Evolutionary conservation across 2,797 vertebrate species (phyloP).

Genomic region (Heterohyrax brucei): DNA sequence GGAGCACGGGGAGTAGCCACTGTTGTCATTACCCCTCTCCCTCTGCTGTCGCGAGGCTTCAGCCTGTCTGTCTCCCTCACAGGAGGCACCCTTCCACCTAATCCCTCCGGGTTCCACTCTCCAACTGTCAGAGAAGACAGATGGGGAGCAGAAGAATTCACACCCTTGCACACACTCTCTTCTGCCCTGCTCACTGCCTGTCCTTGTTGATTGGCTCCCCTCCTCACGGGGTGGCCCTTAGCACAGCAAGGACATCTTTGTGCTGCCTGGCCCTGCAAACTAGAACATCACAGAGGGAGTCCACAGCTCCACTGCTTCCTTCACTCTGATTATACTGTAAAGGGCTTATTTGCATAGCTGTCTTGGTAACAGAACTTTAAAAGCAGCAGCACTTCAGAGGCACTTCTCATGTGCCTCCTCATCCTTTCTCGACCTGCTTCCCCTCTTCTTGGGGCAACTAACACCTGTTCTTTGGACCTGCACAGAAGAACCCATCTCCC

Average conservation of each 20-base stretch:
- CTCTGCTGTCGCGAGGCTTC: slow-evolving; percentile 72
- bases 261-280: background rate
- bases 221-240: slow-evolving; percentile 60
- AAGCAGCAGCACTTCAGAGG: slow-evolving; percentile 25
- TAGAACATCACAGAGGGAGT: background rate
- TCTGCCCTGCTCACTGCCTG: slow-evolving; percentile 35
- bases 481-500: background rate
- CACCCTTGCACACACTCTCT: slow-evolving; percentile 18
- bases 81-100: slow-evolving; percentile 79
- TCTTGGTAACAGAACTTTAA: slow-evolving; percentile 64
- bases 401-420: background rate
- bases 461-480: slow-evolving; percentile 42
- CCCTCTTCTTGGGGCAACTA: background rate
- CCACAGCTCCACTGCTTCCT: background rate
- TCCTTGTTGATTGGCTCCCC: slow-evolving; percentile 71
- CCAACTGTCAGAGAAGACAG: slow-evolving; percentile 85
- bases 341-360: slow-evolving; percentile 78
- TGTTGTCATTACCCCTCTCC: slow-evolving; percentile 69
- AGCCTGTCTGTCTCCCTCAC: slow-evolving; percentile 83
- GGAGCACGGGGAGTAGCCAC: slow-evolving; percentile 27
- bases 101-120: slow-evolving; percentile 80
- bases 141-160: slow-evolving; percentile 82
- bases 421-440: slow-evolving; percentile 45
- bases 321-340: background rate
- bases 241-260: slow-evolving; percentile 67